Conservation (phyloP, 2,888 invertebrate genomes). For the Stramonita haemastoma region DNA sequence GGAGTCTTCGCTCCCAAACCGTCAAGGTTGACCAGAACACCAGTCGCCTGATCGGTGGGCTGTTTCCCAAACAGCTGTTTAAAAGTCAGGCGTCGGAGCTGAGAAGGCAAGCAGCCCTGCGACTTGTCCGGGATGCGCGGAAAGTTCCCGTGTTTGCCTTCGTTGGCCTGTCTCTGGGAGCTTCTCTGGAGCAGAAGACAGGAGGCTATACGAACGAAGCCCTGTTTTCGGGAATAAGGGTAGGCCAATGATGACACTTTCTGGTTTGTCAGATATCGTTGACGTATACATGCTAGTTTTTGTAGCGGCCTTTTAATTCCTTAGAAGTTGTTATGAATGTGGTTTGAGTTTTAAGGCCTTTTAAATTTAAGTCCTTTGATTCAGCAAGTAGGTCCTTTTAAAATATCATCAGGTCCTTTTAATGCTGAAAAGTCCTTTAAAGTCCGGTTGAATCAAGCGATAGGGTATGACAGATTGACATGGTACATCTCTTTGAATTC, state of each 20-base stretch:
- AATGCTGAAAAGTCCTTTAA: no score
- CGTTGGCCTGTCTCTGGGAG: conserved; percentile 56
- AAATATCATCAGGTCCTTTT: no score
- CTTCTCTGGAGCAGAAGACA: conserved; percentile 38
- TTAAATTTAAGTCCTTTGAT: no score
- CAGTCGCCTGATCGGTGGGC: conserved; percentile 35
- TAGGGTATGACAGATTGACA: no score
- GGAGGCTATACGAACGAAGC: conserved; percentile 47
- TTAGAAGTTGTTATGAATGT: no score
- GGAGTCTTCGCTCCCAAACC: not conserved
- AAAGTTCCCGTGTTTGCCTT: conserved; percentile 59
- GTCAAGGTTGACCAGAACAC: not conserved
- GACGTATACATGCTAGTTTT: no score
- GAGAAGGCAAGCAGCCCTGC: conserved; percentile 56
- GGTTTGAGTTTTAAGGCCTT: no score
- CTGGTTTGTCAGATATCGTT: not conserved
- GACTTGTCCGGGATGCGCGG: conserved; percentile 48
- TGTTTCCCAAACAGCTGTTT: conserved; percentile 51
- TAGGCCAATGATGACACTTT: conserved; percentile 44
- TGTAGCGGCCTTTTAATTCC: no score
- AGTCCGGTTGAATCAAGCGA: no score
- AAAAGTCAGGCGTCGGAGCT: conserved; percentile 55
- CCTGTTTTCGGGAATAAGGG: conserved; percentile 51
- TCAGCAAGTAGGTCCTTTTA: no score
- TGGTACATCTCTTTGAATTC: no score